These are phyloP conservation scores for Lepidochrysops patricia DNA, from an alignment of 2,888 invertebrate species.

Conservation along the genomic window DNA sequence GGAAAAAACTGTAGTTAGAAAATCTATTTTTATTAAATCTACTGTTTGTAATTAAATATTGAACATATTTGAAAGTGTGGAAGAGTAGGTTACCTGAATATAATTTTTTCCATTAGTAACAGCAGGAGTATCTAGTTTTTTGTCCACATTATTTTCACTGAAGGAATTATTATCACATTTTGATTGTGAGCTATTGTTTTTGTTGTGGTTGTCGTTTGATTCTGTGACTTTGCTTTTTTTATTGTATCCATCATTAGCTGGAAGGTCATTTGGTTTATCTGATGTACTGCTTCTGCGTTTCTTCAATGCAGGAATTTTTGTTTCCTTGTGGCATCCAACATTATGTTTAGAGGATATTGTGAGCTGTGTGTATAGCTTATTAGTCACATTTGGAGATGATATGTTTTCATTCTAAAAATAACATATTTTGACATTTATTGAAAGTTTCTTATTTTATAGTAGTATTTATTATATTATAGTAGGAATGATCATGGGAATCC, in stretches of 20 bases:
- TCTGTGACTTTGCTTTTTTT: constrained; percentile 57
- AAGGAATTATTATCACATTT: constrained; percentile 47
- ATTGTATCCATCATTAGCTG: constrained; percentile 39
- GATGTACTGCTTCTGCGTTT: constrained; percentile 65
- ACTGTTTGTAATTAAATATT: background rate
- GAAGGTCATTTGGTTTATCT: constrained; percentile 60
- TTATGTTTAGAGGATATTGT: constrained; percentile 62
- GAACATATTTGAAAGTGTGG: background rate
- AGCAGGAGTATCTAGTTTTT: constrained; percentile 43
- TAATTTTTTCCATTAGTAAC: constrained; percentile 53
- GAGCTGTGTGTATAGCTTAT: constrained; percentile 62
- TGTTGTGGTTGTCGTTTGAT: constrained; percentile 56
- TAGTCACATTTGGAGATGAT: constrained; percentile 52
- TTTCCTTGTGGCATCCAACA: constrained; percentile 48
- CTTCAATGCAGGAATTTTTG: constrained; percentile 55
- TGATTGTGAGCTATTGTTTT: constrained; percentile 43
- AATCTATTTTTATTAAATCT: too few species aligned
- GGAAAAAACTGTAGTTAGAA: background rate
- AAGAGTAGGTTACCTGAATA: constrained; percentile 37
- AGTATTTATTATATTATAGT: too few species aligned
- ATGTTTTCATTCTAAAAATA: constrained; percentile 59
- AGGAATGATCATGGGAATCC: too few species aligned
- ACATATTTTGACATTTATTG: background rate
- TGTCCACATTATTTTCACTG: constrained; percentile 53
- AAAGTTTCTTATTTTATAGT: too few species aligned